Base-by-base conservation (phyloP, 2,888 invertebrate genomes). In the Chesias legatella region DNA sequence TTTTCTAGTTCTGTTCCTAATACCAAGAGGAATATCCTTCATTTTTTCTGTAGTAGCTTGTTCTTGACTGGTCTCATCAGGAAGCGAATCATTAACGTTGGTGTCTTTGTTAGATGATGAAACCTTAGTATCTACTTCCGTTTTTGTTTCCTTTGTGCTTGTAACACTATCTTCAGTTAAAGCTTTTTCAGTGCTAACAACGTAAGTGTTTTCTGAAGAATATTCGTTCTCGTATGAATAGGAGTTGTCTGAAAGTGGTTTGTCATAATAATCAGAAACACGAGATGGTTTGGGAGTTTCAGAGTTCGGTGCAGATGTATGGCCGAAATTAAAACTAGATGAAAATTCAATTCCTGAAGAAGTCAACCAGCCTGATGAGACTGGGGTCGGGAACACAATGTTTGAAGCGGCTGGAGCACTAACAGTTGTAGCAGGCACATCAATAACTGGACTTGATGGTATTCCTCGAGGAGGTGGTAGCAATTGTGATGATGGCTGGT, bases 311-410 rank as follows among this genome's bases (percentile, higher is more conserved):
- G 83, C 66, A 25, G 82, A 69, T 8, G 82, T 76, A 1, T 82
- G 79, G 30, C 60, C 71, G 51, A 85, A 84, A 47, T 80, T 79
- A 41, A 83, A 79, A 42, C 75, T 77, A 11, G 86, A 82, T 21
- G 85, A 76, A 49, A 85, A 86, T 29, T 79, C 86, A 34, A 84
- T 57, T 11, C 77, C 77, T 13, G 85, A 79, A 38, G 88, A 86
- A 5, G 86, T 88, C 24, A 85, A 48, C 88, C 88, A 88, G 26
- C 85, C 80, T 21, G 88, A 79, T 24, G 86, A 86, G 20, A 75
- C 67, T 1, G 80, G 73, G 7, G 84, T 80, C 17, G 88, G 86
- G 71, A 88, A 88, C 24, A 88, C 70, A 30, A 88, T 55, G 38
- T 73, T 75, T 11, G 80, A 63, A 35, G 54, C 46, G 22, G 64